phyloP scores from a whole-genome alignment of 2,797 vertebrate genomes.

The Fistularia tabacaria region DNA sequence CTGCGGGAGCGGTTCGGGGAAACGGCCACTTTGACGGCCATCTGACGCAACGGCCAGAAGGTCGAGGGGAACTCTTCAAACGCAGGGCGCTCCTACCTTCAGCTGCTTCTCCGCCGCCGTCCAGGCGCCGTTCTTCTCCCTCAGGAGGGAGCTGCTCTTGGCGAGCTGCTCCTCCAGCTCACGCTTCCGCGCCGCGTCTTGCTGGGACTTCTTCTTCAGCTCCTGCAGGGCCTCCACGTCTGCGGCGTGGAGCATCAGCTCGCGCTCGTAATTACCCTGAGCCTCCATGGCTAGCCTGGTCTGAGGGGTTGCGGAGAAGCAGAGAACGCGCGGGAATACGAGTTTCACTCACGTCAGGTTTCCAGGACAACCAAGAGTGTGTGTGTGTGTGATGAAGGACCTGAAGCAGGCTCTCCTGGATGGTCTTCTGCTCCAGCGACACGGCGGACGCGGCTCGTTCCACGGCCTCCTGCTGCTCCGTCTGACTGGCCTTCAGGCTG shows the following conservation, averaged over 20 bases:
- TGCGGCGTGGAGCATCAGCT: constrained; percentile 94
- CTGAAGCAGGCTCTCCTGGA: constrained; percentile 89
- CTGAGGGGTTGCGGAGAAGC: constrained; percentile 22
- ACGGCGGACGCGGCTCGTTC: constrained; percentile 84
- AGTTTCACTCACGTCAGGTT: no score
- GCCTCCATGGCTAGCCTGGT: constrained; percentile 83
- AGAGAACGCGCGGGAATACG: not conserved
- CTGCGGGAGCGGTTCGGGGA: constrained; percentile 56
- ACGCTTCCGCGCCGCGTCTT: constrained; percentile 69
- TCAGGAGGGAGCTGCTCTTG: constrained; percentile 78
- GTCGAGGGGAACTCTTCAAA: no score
- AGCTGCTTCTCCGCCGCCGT: constrained; percentile 81
- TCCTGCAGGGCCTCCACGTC: constrained; percentile 92
- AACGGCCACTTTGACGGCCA: no score
- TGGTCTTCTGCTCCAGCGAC: constrained; percentile 86
- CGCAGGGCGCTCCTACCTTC: constrained; percentile 86
- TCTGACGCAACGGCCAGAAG: no score
- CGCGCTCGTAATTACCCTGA: constrained; percentile 92
- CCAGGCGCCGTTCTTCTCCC: constrained; percentile 79
- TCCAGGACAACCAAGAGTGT: no score
- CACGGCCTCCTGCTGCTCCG: constrained; percentile 88
- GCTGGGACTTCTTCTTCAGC: constrained; percentile 83
- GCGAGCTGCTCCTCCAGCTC: constrained; percentile 84
- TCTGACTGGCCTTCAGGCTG: constrained; percentile 80
- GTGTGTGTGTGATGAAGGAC: constrained; percentile 55